Conservation (phyloP, 2,113 vertebrate species). For the Nycticebus coucang region DNA sequence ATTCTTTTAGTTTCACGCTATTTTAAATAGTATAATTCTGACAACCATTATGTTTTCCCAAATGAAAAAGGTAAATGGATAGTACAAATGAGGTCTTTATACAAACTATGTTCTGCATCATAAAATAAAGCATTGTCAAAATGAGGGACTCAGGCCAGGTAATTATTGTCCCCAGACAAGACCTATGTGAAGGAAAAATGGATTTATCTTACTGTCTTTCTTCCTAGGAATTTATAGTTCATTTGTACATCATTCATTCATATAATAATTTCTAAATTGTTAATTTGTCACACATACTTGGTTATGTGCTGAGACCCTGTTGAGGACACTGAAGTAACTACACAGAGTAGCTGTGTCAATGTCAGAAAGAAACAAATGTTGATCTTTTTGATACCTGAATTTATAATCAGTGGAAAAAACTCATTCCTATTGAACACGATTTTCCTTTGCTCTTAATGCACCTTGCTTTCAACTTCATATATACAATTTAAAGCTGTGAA, state of each 20-base stretch:
- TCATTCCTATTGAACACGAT: background rate
- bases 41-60: background rate
- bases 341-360: background rate
- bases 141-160: background rate
- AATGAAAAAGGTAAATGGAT: background rate
- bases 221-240: background rate
- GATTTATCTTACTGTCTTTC: background rate
- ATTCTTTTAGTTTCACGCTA: background rate
- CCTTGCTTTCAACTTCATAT: slow-evolving; percentile 46
- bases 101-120: background rate
- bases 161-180: slow-evolving; percentile 8
- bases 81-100: background rate
- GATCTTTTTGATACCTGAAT: slow-evolving; percentile 2
- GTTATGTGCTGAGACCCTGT: background rate
- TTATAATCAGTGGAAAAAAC: background rate
- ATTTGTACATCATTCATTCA: background rate
- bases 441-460: slow-evolving; percentile 3
- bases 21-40: slow-evolving; percentile 20
- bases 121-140: slow-evolving; percentile 2
- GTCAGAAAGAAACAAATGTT: slow-evolving; percentile 17
- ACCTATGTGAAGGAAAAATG: background rate
- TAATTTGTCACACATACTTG: background rate
- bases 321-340: background rate
- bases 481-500: background rate
- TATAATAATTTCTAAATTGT: background rate